A percentile compares a stretch with the other conserved stretches of the same genome.
Evolutionary conservation across 37 sponge, comb jelly and placozoan genomes (phyloP).

Genomic region (Spongilla lacustris): DNA sequence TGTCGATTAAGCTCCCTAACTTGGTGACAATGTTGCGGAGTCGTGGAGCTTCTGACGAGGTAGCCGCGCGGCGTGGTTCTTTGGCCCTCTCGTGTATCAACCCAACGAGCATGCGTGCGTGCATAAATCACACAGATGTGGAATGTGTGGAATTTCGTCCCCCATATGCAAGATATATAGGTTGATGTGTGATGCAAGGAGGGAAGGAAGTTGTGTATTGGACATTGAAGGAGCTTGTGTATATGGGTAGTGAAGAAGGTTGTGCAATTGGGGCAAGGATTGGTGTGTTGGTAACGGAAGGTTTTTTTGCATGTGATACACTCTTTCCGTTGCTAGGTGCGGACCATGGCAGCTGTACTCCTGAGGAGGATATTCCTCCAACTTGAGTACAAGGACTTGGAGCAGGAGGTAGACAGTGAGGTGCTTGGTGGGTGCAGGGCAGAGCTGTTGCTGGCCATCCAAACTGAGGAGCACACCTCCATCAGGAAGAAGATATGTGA

Average conservation of each 20-base stretch:
- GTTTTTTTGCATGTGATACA: not conserved
- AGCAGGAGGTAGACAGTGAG: not conserved
- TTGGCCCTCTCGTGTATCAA: not conserved
- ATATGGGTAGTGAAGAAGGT: not conserved
- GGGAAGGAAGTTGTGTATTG: not conserved
- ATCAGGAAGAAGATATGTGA: constrained; percentile 91
- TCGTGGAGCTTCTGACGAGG: constrained; percentile 35
- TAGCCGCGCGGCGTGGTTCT: not conserved
- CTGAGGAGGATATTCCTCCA: constrained; percentile 67
- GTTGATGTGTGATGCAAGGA: not conserved
- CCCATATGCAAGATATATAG: not conserved
- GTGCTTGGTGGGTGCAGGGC: constrained; percentile 49
- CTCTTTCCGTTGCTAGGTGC: constrained; percentile 16
- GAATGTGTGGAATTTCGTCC: not conserved
- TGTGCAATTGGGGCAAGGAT: constrained; percentile 3
- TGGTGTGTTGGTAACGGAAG: not conserved
- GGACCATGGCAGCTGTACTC: constrained; percentile 74
- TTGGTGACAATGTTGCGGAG: constrained; percentile 48
- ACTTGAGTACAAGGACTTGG: constrained; percentile 46
- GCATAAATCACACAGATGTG: not conserved
- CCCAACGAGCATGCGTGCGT: not conserved
- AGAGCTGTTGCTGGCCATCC: constrained; percentile 68
- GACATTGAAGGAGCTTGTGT: not conserved
- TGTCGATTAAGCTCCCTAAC: constrained; percentile 45
- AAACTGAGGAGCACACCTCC: constrained; percentile 50